Base-by-base conservation (phyloP, 2,113 vertebrate species). In the Cyphomyrus discorhynchus region DNA sequence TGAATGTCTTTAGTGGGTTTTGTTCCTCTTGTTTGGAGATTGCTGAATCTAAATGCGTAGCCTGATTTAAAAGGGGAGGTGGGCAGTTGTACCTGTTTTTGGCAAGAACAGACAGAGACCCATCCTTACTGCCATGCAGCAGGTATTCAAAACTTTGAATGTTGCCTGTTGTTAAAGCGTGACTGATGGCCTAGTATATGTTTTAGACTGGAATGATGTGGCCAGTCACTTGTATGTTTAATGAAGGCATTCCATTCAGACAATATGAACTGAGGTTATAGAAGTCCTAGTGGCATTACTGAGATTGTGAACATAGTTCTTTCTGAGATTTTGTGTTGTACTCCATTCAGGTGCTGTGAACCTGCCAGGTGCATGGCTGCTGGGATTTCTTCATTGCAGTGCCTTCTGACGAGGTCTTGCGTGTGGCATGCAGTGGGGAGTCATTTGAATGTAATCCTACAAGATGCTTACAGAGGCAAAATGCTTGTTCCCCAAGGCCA, bases 1-100 rank as follows among this genome's bases (percentile, higher is more conserved):
- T 42, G 47, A 89, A 82, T 89, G 77, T 21, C 49, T 89, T 50
- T 31, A 83, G 82, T 89, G 70, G 74, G 46, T 53, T 89, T 31
- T 42, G 66, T n/a, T n/a, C 7, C 2, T 42, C 15, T 24, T 21
- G 3, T 83, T 27, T 45, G 8, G 35, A 89, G 80, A 89, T 53
- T 56, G 27, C 88, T 35, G 27, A 45, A 35, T 35, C 58, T n/a
- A 27, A 66, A 46, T 42, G 1, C 13, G 21, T 31, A 87, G 56
- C 10, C 15, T 89, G 74, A 80, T 13, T 53, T 89, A 15, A 89
- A 74, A 42, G 49, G 1, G 85, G 6, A 52, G 31, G 1, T 50
- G 17, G 19, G 24, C 21, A n/a, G 11, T 35, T 19, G 49, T 10
- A 27, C 83, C 9, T 50, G 46, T 85, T 85, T 39, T 85, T 85